A percentile compares a stretch with the other conserved stretches of the same genome.
phyloP scores from a whole-genome alignment of 2,113 vertebrate genomes.

The Leptocoma aspasia region DNA sequence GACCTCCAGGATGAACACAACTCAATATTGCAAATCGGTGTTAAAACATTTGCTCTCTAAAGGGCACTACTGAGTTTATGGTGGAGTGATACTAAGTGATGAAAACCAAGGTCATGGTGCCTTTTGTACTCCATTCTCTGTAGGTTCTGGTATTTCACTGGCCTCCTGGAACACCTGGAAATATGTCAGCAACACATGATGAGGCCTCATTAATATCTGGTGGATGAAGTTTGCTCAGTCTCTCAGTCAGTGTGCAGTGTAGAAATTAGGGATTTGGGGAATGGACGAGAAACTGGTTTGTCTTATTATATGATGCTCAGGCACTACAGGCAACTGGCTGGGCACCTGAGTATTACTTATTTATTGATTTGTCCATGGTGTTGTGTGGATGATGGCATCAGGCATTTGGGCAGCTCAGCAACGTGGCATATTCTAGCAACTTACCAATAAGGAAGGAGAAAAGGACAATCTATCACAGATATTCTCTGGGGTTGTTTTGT shows the following conservation, averaged over 20 bases:
- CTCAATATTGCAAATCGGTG: not conserved
- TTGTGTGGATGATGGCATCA: not conserved
- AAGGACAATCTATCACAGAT: not conserved
- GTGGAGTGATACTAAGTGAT: not conserved
- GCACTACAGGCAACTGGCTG: not conserved
- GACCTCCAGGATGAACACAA: not conserved
- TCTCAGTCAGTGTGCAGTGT: not conserved
- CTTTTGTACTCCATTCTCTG: not conserved
- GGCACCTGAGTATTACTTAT: not conserved
- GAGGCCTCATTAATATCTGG: not conserved
- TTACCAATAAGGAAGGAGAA: not conserved
- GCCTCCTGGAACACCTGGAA: not conserved
- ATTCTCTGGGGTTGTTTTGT: not conserved
- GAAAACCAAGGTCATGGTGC: not conserved
- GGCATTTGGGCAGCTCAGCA: not conserved
- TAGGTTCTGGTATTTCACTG: not conserved
- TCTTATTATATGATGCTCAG: not conserved
- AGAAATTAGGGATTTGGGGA: not conserved
- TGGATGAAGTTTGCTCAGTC: not conserved
- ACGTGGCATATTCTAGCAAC: not conserved
- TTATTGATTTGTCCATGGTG: not conserved
- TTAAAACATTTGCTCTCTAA: not conserved
- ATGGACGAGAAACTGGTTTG: not conserved
- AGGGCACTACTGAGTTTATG: not conserved
- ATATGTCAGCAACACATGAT: not conserved